phyloP scores from a whole-genome alignment of 92 coral and sea anemone species.

The Galaxea fascicularis region DNA sequence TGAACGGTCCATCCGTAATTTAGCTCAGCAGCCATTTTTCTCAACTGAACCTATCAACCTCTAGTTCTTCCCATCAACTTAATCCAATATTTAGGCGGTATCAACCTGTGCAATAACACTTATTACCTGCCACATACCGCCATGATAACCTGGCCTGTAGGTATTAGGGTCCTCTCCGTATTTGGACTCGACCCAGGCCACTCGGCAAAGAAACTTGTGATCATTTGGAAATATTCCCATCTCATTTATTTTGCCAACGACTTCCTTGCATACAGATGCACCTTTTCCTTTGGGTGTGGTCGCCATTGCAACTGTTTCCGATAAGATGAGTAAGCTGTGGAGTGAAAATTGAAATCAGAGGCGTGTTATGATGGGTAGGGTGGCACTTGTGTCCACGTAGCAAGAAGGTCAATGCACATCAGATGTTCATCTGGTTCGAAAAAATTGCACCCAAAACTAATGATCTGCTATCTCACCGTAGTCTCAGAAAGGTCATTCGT shows the following conservation, averaged over 20 bases:
- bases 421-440: too few species aligned
- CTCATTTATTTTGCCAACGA: constrained; percentile 27
- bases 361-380: too few species aligned
- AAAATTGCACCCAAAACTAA: too few species aligned
- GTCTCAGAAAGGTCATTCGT: too few species aligned
- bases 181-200: constrained; percentile 89
- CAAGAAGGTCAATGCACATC: too few species aligned
- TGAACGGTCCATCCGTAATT: too few species aligned
- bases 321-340: background rate
- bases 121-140: constrained; percentile 85
- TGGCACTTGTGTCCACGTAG: too few species aligned
- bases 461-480: too few species aligned
- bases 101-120: constrained; percentile 41
- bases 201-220: constrained; percentile 78
- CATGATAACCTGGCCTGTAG: constrained; percentile 69
- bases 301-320: background rate
- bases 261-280: constrained; percentile 57
- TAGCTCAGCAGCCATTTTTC: too few species aligned
- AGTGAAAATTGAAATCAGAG: background rate
- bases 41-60: too few species aligned
- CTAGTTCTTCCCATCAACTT: background rate
- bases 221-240: constrained; percentile 65
- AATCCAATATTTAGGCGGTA: too few species aligned
- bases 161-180: constrained; percentile 67
- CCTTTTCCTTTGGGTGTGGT: constrained; percentile 56